Evolutionary conservation across 2,797 vertebrate species (phyloP).

Genomic region (Sebastolobus altivelis): DNA sequence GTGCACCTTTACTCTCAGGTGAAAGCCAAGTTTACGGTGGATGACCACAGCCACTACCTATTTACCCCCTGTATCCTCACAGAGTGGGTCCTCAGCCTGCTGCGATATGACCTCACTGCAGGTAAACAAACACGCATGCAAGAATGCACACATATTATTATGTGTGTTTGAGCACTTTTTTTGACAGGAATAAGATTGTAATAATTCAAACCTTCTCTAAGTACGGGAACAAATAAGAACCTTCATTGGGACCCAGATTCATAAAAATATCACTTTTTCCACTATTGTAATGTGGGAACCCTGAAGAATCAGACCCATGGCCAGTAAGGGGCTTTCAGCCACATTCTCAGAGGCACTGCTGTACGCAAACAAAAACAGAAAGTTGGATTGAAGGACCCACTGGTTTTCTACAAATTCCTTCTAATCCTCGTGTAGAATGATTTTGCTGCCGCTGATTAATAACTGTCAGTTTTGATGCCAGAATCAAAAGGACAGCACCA

Average conservation of each 20-base stretch:
- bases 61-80: constrained; percentile 97
- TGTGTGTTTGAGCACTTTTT: not conserved
- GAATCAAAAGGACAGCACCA: constrained; percentile 39
- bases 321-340: not conserved
- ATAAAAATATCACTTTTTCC: not conserved
- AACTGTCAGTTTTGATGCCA: constrained; percentile 43
- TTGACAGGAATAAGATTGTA: not conserved
- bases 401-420: constrained; percentile 16
- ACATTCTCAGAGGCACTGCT: constrained; percentile 7
- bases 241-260: not conserved
- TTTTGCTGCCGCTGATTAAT: constrained; percentile 24
- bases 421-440: constrained; percentile 9
- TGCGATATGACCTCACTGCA: constrained; percentile 93
- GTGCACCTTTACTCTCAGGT: constrained; percentile 81
- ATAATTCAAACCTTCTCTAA: not conserved
- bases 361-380: constrained; percentile 28
- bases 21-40: constrained; percentile 93
- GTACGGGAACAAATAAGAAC: not conserved
- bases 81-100: constrained; percentile 95
- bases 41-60: constrained; percentile 96
- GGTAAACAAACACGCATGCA: constrained; percentile 83
- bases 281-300: not conserved
- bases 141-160: not conserved
- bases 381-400: constrained; percentile 14
- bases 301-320: not conserved